Evolutionary conservation across 2,888 invertebrate species (phyloP).

Genomic region (Ornithoptera priamus): DNA sequence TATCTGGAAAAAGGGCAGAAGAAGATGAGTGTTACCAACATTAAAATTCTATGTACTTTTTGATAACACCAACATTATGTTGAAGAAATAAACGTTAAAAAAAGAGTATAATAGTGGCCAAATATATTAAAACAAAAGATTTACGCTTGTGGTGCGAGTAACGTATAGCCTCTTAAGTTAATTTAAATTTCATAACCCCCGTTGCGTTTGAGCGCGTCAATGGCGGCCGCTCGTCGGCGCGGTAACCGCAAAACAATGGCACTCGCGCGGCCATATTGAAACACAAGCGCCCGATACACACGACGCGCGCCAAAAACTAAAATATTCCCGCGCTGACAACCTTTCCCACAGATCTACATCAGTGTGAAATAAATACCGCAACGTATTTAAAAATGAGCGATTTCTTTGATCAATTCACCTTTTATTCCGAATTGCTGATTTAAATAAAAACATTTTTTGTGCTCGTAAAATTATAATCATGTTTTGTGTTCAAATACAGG

Average conservation of each 20-base stretch:
- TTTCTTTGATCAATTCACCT: not conserved
- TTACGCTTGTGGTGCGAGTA: conserved; percentile 4
- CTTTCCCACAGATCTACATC: conserved; percentile 2
- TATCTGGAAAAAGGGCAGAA: too few species aligned
- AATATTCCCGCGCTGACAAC: conserved; percentile 13
- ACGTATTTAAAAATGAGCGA: not conserved
- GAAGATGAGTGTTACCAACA: too few species aligned
- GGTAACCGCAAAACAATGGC: conserved; percentile 39
- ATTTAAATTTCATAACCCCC: conserved; percentile 28
- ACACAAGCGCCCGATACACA: conserved; percentile 39
- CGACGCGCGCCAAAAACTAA: conserved; percentile 30
- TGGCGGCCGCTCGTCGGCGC: conserved; percentile 39
- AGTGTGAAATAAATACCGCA: not conserved
- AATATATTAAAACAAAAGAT: conserved; percentile 13
- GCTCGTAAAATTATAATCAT: too few species aligned
- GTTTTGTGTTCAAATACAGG: too few species aligned
- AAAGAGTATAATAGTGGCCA: not conserved
- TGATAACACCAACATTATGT: too few species aligned
- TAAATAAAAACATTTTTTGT: too few species aligned
- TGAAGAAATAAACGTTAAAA: too few species aligned
- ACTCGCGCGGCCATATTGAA: conserved; percentile 39
- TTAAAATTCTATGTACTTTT: too few species aligned
- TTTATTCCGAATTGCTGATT: too few species aligned
- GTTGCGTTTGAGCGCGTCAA: conserved; percentile 32
- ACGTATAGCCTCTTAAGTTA: conserved; percentile 19